Evolutionary conservation across 2,888 invertebrate species (phyloP).

Genomic region (Liposcelis brunnea): DNA sequence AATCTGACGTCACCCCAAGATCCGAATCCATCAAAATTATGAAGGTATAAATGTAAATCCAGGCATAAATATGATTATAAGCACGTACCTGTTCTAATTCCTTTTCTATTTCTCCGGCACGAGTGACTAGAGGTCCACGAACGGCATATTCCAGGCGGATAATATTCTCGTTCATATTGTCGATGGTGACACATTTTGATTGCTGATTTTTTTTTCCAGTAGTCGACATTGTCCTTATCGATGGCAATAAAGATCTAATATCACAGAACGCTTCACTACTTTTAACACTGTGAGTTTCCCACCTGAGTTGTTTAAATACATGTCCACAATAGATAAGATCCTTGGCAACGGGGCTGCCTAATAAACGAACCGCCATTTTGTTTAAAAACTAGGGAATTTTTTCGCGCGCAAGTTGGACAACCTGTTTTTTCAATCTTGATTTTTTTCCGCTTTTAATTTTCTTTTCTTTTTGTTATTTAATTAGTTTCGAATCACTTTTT

Average conservation of each 20-base stretch:
- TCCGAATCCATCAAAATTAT: no score
- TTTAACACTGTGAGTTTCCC: no score
- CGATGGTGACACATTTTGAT: conserved; percentile 22
- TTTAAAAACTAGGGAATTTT: background rate
- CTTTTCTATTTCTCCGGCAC: conserved; percentile 83
- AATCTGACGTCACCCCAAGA: no score
- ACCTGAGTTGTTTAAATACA: background rate
- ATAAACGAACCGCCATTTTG: conserved; percentile 5
- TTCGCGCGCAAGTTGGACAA: no score
- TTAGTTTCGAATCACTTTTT: no score
- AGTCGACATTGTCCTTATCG: background rate
- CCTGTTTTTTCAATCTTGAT: no score
- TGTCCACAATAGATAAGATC: conserved; percentile 3
- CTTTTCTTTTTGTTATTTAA: no score
- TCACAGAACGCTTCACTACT: background rate
- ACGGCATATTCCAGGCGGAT: conserved; percentile 45
- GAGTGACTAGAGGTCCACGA: conserved; percentile 51
- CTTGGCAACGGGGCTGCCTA: background rate
- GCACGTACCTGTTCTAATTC: conserved; percentile 56
- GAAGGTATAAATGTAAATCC: no score
- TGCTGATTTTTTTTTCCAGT: background rate
- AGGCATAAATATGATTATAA: no score
- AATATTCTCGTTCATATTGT: conserved; percentile 37
- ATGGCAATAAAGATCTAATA: background rate
- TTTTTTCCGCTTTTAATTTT: no score